Evolutionary conservation across 2,888 invertebrate species (phyloP), one percentile per base, ranked within the genome.

Genomic region (Hemicrepidius hirtus): DNA sequence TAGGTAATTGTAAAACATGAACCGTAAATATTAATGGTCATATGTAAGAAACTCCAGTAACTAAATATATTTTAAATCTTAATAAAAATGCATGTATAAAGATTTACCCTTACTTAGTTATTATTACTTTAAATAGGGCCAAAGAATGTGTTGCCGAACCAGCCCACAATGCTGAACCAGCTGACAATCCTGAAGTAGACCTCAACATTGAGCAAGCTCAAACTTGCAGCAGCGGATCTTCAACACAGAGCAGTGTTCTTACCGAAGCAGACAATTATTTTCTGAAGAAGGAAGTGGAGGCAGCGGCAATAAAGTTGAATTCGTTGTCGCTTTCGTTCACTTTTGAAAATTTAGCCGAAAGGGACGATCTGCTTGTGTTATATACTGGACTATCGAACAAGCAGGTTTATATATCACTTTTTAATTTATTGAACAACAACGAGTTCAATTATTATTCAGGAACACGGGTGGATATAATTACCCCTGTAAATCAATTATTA

Each of bases 371-470:
- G 16, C n/a, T 78, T 0, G 35, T 67, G n/a, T 55, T 73, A 50
- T 76, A 72, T 46, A 77, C 77, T 63, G 77, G 77, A n/a, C 60
- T 79, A 13, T 75, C 75, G 41, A 73, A 50, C n/a, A 63, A 44
- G 20, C 13, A 37, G 6, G 41, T 77, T 10, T 77, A 73, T 67
- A 21, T 72, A 44, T 6, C 37, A 32, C 28, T 72, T 28, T 72
- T 59, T 57, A 32, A 53, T 9, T 46, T 71, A 21, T 20, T 74
- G 10, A 41, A 71, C 16, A 40, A 10, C 10, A 40, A 57, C 28
- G 37, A 53, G 37, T 57, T 76, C 35, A 63, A 75, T 32, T 76
- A 75, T 32, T 76, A 76, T 63, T 21, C 35, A 13, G 32, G 57
- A 9, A 75, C 73, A 75, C 44, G 68, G 3, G 74, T 71, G 6